Percentiles rank a stretch among this genome's conserved stretches.
phyloP scores from a whole-genome alignment of 53 echinoderm and acorn worm species.

The Antedon mediterranea region DNA sequence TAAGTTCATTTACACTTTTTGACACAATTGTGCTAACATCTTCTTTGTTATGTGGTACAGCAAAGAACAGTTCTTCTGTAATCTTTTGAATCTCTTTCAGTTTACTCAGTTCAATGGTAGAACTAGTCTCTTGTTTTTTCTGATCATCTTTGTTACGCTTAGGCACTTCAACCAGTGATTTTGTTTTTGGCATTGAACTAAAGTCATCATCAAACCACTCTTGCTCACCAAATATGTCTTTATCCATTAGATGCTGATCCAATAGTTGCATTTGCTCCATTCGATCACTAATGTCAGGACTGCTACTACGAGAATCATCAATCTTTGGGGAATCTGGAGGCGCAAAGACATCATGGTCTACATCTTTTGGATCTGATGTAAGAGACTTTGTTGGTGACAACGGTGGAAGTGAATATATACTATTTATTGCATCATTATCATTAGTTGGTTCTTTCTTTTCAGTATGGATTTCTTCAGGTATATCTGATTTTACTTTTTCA shows the following conservation, averaged over 20 bases:
- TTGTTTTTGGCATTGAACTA: constrained; percentile 81
- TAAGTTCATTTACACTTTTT: constrained; percentile 56
- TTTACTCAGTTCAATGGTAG: constrained; percentile 21
- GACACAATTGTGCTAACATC: constrained; percentile 44
- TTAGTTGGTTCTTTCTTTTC: not conserved
- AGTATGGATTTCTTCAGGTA: not conserved
- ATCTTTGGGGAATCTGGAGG: constrained; percentile 74
- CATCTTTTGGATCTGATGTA: constrained; percentile 20
- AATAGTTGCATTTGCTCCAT: constrained; percentile 59
- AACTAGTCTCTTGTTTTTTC: not conserved
- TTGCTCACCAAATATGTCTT: constrained; percentile 80
- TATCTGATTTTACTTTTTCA: not conserved
- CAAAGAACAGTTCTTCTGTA: constrained; percentile 80
- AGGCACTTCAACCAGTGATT: constrained; percentile 84
- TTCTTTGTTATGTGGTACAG: constrained; percentile 77
- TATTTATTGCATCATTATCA: not conserved
- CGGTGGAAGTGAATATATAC: not conserved
- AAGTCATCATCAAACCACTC: constrained; percentile 99
- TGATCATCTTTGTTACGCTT: constrained; percentile 12
- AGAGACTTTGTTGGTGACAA: not conserved
- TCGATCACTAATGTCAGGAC: constrained; percentile 65
- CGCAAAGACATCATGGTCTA: constrained; percentile 52
- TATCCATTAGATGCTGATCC: constrained; percentile 54
- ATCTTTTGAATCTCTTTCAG: constrained; percentile 65
- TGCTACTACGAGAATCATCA: constrained; percentile 80